Conservation (phyloP, 2,888 invertebrate genomes). For the Hypena proboscidalis region DNA sequence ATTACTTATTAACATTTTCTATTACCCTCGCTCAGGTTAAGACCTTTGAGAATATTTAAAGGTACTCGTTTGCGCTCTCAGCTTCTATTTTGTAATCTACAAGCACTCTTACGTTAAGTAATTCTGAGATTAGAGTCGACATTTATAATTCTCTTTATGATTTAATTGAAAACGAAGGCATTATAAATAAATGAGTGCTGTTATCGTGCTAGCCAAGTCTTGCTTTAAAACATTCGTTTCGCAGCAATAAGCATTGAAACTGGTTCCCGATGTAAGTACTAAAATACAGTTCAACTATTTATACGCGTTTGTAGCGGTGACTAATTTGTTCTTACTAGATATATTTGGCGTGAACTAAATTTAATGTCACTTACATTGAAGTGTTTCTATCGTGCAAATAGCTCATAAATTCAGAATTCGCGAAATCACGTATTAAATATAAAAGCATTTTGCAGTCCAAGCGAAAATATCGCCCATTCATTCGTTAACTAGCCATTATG, state of each 20-base stretch:
- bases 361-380: slow-evolving; percentile 42
- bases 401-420: slow-evolving; percentile 25
- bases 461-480: not conserved
- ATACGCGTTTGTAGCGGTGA: slow-evolving; percentile 53
- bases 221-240: no score
- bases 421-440: slow-evolving; percentile 4
- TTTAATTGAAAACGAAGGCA: slow-evolving; percentile 12
- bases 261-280: slow-evolving; percentile 32
- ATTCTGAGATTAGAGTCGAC: slow-evolving; percentile 29
- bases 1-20: not conserved
- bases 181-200: slow-evolving; percentile 14
- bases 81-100: slow-evolving; percentile 32
- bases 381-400: slow-evolving; percentile 26
- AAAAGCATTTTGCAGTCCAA: slow-evolving; percentile 1
- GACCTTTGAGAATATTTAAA: slow-evolving; percentile 29
- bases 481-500: not conserved
- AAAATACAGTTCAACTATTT: slow-evolving; percentile 55
- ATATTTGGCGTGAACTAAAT: slow-evolving; percentile 48
- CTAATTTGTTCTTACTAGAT: slow-evolving; percentile 55
- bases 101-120: slow-evolving; percentile 30
- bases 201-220: slow-evolving; percentile 3
- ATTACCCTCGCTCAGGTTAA: not conserved
- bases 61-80: slow-evolving; percentile 16
- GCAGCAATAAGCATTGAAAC: slow-evolving; percentile 11
- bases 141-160: slow-evolving; percentile 35